Evolutionary conservation across 2,113 vertebrate genomes (phyloP), one percentile per base, ranked within the genome.

Genomic region (Junco hyemalis): DNA sequence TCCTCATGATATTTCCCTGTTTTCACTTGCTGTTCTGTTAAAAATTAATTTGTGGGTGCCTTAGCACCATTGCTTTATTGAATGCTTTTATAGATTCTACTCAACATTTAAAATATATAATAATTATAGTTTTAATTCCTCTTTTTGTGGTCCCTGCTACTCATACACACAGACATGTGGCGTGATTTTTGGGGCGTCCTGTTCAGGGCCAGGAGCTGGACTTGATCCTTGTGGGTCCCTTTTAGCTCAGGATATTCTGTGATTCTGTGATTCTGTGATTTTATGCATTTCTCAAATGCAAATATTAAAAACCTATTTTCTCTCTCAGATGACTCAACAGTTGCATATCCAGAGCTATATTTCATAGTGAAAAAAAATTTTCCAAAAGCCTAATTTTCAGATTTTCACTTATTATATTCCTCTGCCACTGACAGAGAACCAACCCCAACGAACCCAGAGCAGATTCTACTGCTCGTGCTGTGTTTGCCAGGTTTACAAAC

Each of bases 381-480:
- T 8, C 2, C 2, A 78, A 50, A 36, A 56, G 2, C 3, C 19
- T 18, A 9, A 59, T 83, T 78, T 77, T 74, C 45, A 47, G 18
- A 33, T 74, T 91, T 73, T 79, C 17, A 64, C 14, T 29, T 24
- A 5, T 20, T 38, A 1, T 13, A 3, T 51, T 68, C 36, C 56
- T 29, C 77, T 87, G 21, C 24, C 45, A 3, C 57, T 48, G 56
- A 23, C 47, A 3, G 2, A 77, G 71, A 77, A 23, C 28, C 21
- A 48, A 13, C 3, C 28, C n/a, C 24, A 12, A 5, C 11, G 36
- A 48, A 53, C 60, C 12, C 60, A 26, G 47, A 48, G 69, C 13
- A 50, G 61, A 36, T 40, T 57, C 26, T 4, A 22, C 47, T 0
- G 8, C 4, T 1, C 1, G 1, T 3, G 14, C 28, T 15, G 31